These are phyloP conservation scores for Macrobrachium rosenbergii DNA, from an alignment of 1,140 invertebrate genomes.

Conservation along the genomic window DNA sequence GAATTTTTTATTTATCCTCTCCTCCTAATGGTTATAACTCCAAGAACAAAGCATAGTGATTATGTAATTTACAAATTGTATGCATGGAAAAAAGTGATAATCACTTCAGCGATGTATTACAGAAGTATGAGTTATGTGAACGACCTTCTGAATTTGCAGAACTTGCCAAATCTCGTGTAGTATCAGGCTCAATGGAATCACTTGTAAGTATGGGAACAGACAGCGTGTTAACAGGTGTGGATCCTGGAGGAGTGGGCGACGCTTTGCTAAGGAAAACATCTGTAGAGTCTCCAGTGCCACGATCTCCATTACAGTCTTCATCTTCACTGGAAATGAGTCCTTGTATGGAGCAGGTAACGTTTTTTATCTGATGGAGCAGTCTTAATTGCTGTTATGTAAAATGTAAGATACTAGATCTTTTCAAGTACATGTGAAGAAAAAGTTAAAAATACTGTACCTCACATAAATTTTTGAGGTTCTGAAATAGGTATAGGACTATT, in stretches of 20 bases:
- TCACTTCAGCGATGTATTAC: not conserved
- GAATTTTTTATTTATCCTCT: not conserved
- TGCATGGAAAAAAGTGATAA: no score
- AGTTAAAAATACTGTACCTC: no score
- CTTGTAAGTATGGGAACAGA: slow-evolving; percentile 47
- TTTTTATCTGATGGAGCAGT: not conserved
- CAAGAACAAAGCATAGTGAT: not conserved
- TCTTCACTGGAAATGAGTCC: slow-evolving; percentile 66
- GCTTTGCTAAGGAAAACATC: not conserved
- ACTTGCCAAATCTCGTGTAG: slow-evolving; percentile 38
- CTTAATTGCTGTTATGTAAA: no score
- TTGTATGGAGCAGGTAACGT: slow-evolving; percentile 64
- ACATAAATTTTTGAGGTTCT: no score
- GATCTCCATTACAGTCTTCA: slow-evolving; percentile 62
- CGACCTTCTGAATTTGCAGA: slow-evolving; percentile 6
- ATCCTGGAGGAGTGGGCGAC: slow-evolving; percentile 2
- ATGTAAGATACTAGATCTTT: no score
- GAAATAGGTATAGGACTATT: no score
- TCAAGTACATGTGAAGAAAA: no score
- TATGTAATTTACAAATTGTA: not conserved
- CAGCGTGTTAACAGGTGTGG: slow-evolving; percentile 52
- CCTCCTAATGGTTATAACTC: not conserved
- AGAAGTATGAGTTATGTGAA: not conserved
- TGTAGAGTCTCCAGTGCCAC: slow-evolving; percentile 26
- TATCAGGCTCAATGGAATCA: slow-evolving; percentile 42